Conservation (phyloP, 2,797 vertebrate genomes). For the Hippocampus kuda region DNA sequence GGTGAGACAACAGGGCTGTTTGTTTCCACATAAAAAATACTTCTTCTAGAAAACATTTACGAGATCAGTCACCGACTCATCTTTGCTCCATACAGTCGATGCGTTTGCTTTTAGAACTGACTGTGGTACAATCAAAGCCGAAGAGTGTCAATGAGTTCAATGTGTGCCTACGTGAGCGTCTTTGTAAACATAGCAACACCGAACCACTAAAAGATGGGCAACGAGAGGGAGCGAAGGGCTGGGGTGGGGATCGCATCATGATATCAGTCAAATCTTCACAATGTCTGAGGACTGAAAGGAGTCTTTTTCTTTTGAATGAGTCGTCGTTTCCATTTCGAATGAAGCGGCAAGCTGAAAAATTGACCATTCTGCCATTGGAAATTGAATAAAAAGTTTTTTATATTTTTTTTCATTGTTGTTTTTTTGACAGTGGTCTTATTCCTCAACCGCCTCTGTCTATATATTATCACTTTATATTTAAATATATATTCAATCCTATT, state of each 20-base stretch:
- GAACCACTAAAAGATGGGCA: conserved; percentile 37
- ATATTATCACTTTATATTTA: conserved; percentile 26
- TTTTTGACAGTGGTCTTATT: conserved; percentile 8
- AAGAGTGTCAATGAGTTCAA: conserved; percentile 32
- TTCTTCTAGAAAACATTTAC: conserved; percentile 33
- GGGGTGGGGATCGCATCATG: conserved; percentile 29
- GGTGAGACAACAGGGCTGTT: conserved; percentile 10
- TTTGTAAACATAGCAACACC: conserved; percentile 55
- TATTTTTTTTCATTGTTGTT: conserved; percentile 33
- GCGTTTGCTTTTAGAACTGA: conserved; percentile 39
- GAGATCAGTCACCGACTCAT: conserved; percentile 24
- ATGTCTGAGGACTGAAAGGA: conserved; percentile 47
- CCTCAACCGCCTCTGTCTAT: conserved; percentile 14
- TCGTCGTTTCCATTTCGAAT: conserved; percentile 64
- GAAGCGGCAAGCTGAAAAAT: conserved; percentile 61
- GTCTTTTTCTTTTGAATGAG: conserved; percentile 60
- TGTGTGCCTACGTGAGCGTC: conserved; percentile 24
- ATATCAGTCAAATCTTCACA: conserved; percentile 49
- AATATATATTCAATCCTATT: conserved; percentile 25
- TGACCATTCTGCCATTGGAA: conserved; percentile 55
- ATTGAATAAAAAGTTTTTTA: conserved; percentile 55
- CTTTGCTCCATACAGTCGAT: conserved; percentile 22
- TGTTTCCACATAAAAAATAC: conserved; percentile 21
- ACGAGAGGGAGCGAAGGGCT: neutral
- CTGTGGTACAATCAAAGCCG: conserved; percentile 59